phyloP scores from a whole-genome alignment of 2,888 invertebrate genomes.

The Caenorhabditis sulstoni region DNA sequence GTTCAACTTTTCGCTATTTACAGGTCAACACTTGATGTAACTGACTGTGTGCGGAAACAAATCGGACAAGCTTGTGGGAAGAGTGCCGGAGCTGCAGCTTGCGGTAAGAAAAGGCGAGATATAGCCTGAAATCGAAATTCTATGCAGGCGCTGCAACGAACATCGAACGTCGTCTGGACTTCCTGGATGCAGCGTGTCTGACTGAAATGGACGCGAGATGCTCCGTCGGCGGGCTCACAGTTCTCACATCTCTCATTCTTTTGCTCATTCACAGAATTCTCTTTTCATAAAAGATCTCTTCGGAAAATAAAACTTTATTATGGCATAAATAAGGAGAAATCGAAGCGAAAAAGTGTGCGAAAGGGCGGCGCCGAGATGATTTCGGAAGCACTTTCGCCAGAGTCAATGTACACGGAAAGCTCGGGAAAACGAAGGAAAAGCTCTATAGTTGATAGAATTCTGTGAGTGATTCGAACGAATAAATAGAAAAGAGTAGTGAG shows the following conservation, averaged over 20 bases:
- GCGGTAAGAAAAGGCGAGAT: conserved; percentile 33
- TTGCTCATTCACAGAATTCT: conserved; percentile 21
- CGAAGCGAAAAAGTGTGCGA: not conserved
- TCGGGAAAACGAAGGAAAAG: conserved; percentile 6
- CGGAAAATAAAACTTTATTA: conserved; percentile 11
- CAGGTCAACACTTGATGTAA: conserved; percentile 39
- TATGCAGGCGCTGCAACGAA: conserved; percentile 52
- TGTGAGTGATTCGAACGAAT: conserved; percentile 7
- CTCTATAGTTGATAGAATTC: conserved; percentile 16
- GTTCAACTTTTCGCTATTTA: not conserved
- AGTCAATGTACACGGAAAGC: conserved; percentile 22
- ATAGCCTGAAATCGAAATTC: conserved; percentile 1
- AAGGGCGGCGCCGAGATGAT: conserved; percentile 18
- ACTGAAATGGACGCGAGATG: conserved; percentile 62
- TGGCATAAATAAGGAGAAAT: not conserved
- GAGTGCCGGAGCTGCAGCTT: conserved; percentile 43
- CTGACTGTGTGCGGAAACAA: conserved; percentile 45
- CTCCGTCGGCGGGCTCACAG: conserved; percentile 22
- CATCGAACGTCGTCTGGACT: conserved; percentile 59
- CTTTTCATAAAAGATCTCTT: conserved; percentile 16
- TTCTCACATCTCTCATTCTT: conserved; percentile 32
- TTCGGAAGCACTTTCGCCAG: conserved; percentile 12
- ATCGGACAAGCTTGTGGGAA: conserved; percentile 40
- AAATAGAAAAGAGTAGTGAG: conserved; percentile 5
- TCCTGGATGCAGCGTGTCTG: conserved; percentile 60